Conservation (phyloP, 2,888 invertebrate genomes). For the Phalera bucephala region DNA sequence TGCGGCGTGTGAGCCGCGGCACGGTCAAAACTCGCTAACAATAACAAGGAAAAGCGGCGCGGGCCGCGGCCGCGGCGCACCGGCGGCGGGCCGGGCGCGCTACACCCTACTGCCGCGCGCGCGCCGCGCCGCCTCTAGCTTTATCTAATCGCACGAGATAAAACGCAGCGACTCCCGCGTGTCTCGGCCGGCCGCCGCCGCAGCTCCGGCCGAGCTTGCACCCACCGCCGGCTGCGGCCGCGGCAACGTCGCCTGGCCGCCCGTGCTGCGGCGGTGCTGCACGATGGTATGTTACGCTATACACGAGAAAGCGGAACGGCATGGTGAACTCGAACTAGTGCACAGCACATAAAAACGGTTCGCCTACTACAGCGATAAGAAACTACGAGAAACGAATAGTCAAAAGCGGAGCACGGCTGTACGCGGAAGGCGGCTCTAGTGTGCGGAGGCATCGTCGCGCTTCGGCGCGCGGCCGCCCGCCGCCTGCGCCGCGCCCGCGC, state of each 20-base stretch:
- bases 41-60: constrained; percentile 61
- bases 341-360: constrained; percentile 43
- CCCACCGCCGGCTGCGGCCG: background rate
- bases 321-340: constrained; percentile 35
- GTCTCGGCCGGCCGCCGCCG: constrained; percentile 32
- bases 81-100: constrained; percentile 35
- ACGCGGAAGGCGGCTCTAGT: constrained; percentile 13
- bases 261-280: background rate
- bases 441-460: constrained; percentile 7
- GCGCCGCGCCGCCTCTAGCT: constrained; percentile 48
- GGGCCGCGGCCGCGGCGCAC: constrained; percentile 21
- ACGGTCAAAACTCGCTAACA: constrained; percentile 63
- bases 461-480: constrained; percentile 2
- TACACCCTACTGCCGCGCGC: constrained; percentile 51
- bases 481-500: constrained; percentile 5
- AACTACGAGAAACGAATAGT: constrained; percentile 10
- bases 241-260: constrained; percentile 2
- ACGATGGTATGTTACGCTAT: background rate
- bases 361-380: constrained; percentile 42
- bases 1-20: constrained; percentile 26
- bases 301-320: constrained; percentile 1
- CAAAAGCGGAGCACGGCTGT: constrained; percentile 7
- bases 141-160: constrained; percentile 71
- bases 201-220: constrained; percentile 9
- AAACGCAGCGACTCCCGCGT: constrained; percentile 43